Evolutionary conservation across 2,888 invertebrate genomes (phyloP).

Genomic region (Nomada fucata): DNA sequence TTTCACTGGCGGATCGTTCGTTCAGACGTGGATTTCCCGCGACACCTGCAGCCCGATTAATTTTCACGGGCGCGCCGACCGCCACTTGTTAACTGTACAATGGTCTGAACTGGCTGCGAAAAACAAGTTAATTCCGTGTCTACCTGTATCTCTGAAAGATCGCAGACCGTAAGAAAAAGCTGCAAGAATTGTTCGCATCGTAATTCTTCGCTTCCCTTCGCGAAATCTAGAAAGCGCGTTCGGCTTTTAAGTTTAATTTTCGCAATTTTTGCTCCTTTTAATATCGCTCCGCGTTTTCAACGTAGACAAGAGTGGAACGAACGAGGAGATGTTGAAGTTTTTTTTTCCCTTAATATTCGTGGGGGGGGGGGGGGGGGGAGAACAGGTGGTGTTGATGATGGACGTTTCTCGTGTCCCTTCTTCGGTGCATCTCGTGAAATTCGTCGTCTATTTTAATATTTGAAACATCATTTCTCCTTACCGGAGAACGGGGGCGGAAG

Average conservation of each 20-base stretch:
- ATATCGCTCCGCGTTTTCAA: not conserved
- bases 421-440: constrained; percentile 10
- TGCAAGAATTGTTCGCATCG: not conserved
- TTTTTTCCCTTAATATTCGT: not conserved
- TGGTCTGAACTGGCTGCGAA: not conserved
- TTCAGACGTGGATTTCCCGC: not conserved
- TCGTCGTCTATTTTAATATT: constrained; percentile 49
- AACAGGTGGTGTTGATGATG: too few species aligned
- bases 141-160: too few species aligned
- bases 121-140: not conserved
- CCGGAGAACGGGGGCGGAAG: not conserved
- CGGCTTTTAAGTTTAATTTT: too few species aligned
- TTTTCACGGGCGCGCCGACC: not conserved
- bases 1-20: not conserved
- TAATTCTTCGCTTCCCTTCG: too few species aligned
- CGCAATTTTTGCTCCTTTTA: too few species aligned
- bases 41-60: not conserved
- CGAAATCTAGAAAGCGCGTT: too few species aligned
- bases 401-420: constrained; percentile 1
- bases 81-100: not conserved
- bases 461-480: constrained; percentile 39
- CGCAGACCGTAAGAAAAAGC: not conserved
- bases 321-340: not conserved
- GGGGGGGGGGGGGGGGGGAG: not conserved
- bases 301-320: not conserved